A percentile compares a stretch with the other conserved stretches of the same genome.
Conservation (phyloP, 1,140 invertebrate species). For the Harpegnathos saltator region DNA sequence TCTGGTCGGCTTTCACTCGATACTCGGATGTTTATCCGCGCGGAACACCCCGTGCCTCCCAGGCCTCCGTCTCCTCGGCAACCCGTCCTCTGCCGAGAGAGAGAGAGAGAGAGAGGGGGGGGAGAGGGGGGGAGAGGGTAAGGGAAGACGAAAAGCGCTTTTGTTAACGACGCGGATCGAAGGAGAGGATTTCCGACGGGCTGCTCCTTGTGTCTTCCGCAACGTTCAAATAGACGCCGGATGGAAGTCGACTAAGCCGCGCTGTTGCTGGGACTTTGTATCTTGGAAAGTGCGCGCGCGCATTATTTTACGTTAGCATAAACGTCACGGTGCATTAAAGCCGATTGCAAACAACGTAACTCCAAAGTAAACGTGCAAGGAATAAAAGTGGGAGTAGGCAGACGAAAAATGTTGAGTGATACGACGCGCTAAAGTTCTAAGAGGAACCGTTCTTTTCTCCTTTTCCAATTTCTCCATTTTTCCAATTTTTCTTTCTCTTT, state of each 20-base stretch:
- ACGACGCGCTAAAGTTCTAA: not conserved
- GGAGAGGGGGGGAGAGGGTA: no score
- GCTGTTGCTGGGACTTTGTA: conserved; percentile 10
- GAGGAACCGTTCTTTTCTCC: not conserved
- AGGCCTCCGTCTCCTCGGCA: not conserved
- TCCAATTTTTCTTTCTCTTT: no score
- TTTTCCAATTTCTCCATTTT: not conserved
- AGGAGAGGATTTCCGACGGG: conserved; percentile 19
- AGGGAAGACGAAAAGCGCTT: not conserved
- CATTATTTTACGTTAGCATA: conserved; percentile 41
- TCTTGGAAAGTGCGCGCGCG: conserved; percentile 26
- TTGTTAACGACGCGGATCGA: conserved; percentile 46
- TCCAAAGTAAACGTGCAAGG: conserved; percentile 37
- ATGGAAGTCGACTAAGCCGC: conserved; percentile 39
- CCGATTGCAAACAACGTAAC: conserved; percentile 37
- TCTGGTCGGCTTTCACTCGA: conserved; percentile 23
- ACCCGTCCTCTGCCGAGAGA: not conserved
- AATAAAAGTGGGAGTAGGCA: not conserved
- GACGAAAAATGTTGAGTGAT: not conserved
- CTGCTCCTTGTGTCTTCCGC: conserved; percentile 26
- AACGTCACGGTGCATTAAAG: conserved; percentile 46
- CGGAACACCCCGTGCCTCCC: not conserved
- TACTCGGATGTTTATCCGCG: conserved; percentile 40
- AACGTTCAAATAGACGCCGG: conserved; percentile 41
- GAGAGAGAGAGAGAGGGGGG: no score